phyloP scores from a whole-genome alignment of 2,797 vertebrate species.

The Sebastes matsubarae region DNA sequence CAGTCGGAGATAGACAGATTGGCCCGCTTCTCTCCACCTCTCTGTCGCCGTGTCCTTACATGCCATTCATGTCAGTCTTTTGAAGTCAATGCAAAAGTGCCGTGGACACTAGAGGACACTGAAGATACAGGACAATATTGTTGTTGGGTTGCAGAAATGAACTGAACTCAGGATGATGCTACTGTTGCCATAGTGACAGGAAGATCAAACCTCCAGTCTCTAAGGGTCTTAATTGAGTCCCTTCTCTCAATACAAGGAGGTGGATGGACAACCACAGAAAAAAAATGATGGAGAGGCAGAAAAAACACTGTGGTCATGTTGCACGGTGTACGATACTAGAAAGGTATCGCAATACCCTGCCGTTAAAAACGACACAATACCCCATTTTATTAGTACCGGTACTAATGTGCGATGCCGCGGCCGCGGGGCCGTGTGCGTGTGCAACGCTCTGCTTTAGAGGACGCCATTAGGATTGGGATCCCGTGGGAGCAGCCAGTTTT shows the following conservation, averaged over 20 bases:
- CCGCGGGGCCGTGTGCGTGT: too few relatives aligned
- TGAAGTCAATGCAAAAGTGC: conserved; percentile 23
- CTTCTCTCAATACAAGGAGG: conserved; percentile 34
- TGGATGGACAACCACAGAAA: conserved; percentile 6
- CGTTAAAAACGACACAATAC: too few relatives aligned
- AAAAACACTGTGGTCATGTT: neutral
- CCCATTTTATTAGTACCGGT: too few relatives aligned
- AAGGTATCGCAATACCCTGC: too few relatives aligned
- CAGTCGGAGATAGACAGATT: conserved; percentile 41
- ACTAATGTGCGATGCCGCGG: too few relatives aligned
- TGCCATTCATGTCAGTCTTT: conserved; percentile 50
- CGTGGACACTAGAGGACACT: conserved; percentile 30
- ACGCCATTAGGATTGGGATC: too few relatives aligned
- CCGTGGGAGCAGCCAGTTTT: too few relatives aligned
- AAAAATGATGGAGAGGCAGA: neutral
- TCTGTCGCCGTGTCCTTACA: conserved; percentile 44
- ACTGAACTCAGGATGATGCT: conserved; percentile 11
- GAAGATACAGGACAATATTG: conserved; percentile 23
- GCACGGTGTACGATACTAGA: too few relatives aligned
- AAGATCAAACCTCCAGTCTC: conserved; percentile 40
- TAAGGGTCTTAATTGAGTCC: conserved; percentile 54
- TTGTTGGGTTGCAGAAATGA: conserved; percentile 39
- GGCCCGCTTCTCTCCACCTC: conserved; percentile 32
- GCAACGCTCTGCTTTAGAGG: too few relatives aligned
- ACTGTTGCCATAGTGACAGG: conserved; percentile 62